Evolutionary conservation across 2,113 vertebrate genomes (phyloP), one percentile per base, ranked within the genome.

Genomic region (Hemiscyllium ocellatum): DNA sequence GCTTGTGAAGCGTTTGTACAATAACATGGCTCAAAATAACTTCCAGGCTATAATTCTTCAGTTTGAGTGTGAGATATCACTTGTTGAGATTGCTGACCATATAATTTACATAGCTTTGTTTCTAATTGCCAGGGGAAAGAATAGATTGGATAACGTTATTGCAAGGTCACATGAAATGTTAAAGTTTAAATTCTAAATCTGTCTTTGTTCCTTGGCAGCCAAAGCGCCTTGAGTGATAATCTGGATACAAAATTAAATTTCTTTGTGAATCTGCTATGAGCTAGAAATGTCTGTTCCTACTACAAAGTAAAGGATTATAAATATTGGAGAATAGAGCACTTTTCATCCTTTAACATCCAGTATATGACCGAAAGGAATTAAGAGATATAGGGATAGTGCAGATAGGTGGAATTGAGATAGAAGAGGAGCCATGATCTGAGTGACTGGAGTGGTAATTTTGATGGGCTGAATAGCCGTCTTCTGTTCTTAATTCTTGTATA

Each of bases 101-200:
- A 33, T 61, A 61, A 61, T 90, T 90, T 90, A 61, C 87, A 90
- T 90, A 56, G 61, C 65, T 91, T 61, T 66, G 56, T 37, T 20
- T 91, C 56, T 66, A 33, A 61, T 61, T 91, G 89, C 89, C 33
- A 37, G 89, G 56, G 56, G 56, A 91, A 33, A 91, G 89, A 91
- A 91, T 91, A 33, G 33, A 15, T n/a, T 37, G 89, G 89, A 91
- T 65, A 91, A 83, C n/a, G 15, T 65, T 66, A 91, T 66, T 91
- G 56, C 89, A 66, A 37, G 17, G 89, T 37, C 89, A 91, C 17
- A 66, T 61, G 61, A 91, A 91, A 91, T 91, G 56, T 20, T 65
- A 66, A 91, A 91, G 56, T 66, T 91, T 66, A 91, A 56, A n/a
- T 91, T 91, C 61, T 91, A 91, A 91, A 91, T 91, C 56, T 65